Percentiles rank a stretch among this genome's conserved stretches.
Conservation (phyloP, 1,140 invertebrate genomes). For the Scaptomyza montana region DNA sequence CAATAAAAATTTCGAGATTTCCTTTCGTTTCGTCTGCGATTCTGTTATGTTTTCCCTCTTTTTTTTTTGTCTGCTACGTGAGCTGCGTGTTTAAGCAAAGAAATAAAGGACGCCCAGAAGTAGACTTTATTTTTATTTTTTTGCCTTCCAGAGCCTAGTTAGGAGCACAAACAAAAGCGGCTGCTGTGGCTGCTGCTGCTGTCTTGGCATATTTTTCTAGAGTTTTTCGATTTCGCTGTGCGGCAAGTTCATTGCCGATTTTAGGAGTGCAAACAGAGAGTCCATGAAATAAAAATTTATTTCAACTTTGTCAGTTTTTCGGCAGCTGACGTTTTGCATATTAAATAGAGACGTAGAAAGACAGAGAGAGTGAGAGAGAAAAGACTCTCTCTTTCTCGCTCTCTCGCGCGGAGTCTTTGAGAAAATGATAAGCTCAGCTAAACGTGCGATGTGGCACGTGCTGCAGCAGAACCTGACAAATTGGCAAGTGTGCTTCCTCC, state of each 20-base stretch:
- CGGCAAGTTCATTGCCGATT: constrained; percentile 79
- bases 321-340: constrained; percentile 77
- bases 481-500: constrained; percentile 53
- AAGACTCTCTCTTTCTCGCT: no score
- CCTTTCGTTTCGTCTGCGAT: constrained; percentile 34
- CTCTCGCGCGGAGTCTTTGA: constrained; percentile 47
- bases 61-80: constrained; percentile 72
- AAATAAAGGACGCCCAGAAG: constrained; percentile 36
- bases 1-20: constrained; percentile 19
- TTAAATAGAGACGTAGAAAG: constrained; percentile 55
- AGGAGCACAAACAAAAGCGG: constrained; percentile 45
- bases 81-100: constrained; percentile 40
- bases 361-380: not conserved
- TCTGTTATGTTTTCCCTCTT: constrained; percentile 21
- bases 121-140: constrained; percentile 37
- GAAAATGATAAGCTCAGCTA: constrained; percentile 82
- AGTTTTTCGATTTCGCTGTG: constrained; percentile 41
- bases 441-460: constrained; percentile 78
- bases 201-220: constrained; percentile 61
- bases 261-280: constrained; percentile 47
- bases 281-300: constrained; percentile 82
- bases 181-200: constrained; percentile 7
- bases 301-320: constrained; percentile 80
- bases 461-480: constrained; percentile 76
- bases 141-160: constrained; percentile 40